Evolutionary conservation across 2,888 invertebrate genomes (phyloP), one percentile per base, ranked within the genome.

Genomic region (Hemicrepidius hirtus): DNA sequence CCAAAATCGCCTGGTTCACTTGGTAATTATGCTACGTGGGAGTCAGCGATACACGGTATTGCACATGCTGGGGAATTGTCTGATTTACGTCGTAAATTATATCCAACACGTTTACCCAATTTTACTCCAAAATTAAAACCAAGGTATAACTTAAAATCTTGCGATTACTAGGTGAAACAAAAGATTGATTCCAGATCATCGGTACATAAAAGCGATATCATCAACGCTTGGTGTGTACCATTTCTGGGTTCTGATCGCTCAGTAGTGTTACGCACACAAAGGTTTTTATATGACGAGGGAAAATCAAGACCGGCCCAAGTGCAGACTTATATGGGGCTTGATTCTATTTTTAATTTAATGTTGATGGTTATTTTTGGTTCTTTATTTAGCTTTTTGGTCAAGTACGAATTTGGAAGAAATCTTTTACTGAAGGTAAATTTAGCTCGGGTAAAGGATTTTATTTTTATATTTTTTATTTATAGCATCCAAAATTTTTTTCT

Each of bases 1-100:
- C 80, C 78, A 1, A 78, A 73, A 3, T 74, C 78, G 10, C 82
- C 86, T 40, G 91, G 90, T 5, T 87, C 93, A 0, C 76, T 83
- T 3, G 80, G 95, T 44, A 93, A 98, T 87, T 94, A 91, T 83
- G 97, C 94, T 12, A 98, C 98, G 0, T 98, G 96, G 93, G 93
- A 95, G 83, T 97, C 97, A 0, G 91, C 94, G 0, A 90, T 98
- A 3, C 88, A 96, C 84, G 93, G 95, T 0, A 80, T 97, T 63
- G 90, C 92, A 0, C 87, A 93, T 84, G 81, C 85, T 0, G 78
- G 87, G 64, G 93, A 96, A 80, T 84, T 97, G 67, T 86, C 87
- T 3, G 86, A 85, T 0, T 83, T 97, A 9, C 89, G 97, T 35
- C 86, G 88, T 67, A 88, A 94, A 81, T 83, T 97, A 28, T 95